Evolutionary conservation across 2,113 vertebrate species (phyloP).

Genomic region (Emydocephalus ijimae): DNA sequence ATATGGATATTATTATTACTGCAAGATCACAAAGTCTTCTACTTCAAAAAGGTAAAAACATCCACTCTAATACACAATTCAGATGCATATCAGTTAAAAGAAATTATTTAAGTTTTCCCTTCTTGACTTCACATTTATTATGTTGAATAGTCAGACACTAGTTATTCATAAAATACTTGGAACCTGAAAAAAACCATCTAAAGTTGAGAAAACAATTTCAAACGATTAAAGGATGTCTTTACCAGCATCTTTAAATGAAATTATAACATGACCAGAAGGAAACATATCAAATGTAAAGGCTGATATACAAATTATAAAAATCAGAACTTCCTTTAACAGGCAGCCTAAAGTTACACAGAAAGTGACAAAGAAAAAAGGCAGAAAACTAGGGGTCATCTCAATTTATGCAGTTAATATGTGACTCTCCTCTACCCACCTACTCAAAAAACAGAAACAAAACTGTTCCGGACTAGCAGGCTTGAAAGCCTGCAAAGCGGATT

Average conservation of each 20-base stretch:
- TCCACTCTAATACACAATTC: constrained; percentile 70
- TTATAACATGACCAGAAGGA: constrained; percentile 14
- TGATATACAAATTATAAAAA: neutral
- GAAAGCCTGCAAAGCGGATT: too few species aligned
- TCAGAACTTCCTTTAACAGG: neutral
- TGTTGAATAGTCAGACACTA: constrained; percentile 55
- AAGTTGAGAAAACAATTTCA: constrained; percentile 41
- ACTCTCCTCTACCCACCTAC: neutral
- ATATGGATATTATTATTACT: neutral
- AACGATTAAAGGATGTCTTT: constrained; percentile 25
- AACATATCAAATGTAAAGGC: neutral
- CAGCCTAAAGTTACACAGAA: neutral
- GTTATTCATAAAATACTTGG: constrained; percentile 65
- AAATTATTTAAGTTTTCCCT: constrained; percentile 61
- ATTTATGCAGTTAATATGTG: neutral
- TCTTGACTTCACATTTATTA: constrained; percentile 60
- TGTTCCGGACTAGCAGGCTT: too few species aligned
- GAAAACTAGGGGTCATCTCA: neutral
- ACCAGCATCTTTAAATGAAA: constrained; percentile 27
- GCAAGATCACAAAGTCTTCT: constrained; percentile 37
- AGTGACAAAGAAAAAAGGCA: neutral
- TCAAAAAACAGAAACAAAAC: neutral
- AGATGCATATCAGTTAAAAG: constrained; percentile 73
- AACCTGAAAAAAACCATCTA: neutral
- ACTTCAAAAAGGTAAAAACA: constrained; percentile 52